Conservation (phyloP, 1,140 invertebrate genomes). For the Himalopsyche phryganea region DNA sequence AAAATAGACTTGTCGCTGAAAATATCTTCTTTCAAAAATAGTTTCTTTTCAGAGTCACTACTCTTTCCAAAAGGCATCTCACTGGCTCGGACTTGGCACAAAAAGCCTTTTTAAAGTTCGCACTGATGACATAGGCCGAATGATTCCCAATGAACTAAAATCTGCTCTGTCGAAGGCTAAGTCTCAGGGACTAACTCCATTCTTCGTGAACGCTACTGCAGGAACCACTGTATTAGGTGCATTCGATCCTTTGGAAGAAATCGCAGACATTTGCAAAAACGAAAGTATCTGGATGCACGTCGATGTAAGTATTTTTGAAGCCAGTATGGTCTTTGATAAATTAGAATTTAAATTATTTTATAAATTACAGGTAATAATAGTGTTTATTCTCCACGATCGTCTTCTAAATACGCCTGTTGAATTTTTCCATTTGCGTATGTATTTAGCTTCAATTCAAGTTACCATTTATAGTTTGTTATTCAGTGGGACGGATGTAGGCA, state of each 20-base stretch:
- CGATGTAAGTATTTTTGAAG: conserved; percentile 75
- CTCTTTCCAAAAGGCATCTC: conserved; percentile 75
- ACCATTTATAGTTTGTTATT: too few species aligned
- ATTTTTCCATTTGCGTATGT: too few species aligned
- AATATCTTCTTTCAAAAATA: too few species aligned
- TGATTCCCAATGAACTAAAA: conserved; percentile 59
- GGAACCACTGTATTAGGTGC: conserved; percentile 79
- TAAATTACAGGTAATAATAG: too few species aligned
- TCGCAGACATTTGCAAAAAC: conserved; percentile 65
- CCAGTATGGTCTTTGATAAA: too few species aligned
- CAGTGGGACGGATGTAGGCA: too few species aligned
- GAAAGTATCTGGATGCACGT: conserved; percentile 81
- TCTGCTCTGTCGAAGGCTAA: conserved; percentile 50
- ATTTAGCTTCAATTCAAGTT: background rate
- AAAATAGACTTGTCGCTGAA: too few species aligned
- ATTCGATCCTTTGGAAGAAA: conserved; percentile 73
- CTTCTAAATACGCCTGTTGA: too few species aligned
- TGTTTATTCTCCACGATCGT: too few species aligned
- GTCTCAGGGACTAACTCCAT: conserved; percentile 52
- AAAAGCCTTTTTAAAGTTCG: conserved; percentile 68
- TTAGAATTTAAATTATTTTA: too few species aligned
- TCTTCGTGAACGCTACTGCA: conserved; percentile 71
- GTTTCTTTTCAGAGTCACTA: conserved; percentile 69
- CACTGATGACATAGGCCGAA: conserved; percentile 64
- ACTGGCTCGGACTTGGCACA: conserved; percentile 78